These are phyloP conservation scores for Buphagus erythrorhynchus DNA, from an alignment of 2,797 vertebrate species.

Conservation along the genomic window DNA sequence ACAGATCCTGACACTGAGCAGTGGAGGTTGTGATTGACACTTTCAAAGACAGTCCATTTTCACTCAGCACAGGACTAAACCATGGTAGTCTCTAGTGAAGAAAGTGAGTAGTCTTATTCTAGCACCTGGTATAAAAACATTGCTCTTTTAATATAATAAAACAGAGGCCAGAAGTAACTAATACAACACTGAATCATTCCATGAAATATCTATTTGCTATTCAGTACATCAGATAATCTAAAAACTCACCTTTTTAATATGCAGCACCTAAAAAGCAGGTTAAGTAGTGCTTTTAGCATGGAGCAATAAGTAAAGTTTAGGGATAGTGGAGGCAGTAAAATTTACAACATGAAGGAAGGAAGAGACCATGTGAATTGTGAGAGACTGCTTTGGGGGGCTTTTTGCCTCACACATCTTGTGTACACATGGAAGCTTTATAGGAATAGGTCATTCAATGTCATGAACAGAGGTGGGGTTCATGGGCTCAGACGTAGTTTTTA, in stretches of 20 bases:
- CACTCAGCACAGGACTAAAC: background rate
- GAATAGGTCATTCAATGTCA: background rate
- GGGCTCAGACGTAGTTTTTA: background rate
- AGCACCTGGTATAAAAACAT: background rate
- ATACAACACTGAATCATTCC: background rate
- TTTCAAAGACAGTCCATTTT: background rate
- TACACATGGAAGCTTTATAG: background rate
- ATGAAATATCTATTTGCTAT: background rate
- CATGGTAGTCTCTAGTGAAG: fast-evolving
- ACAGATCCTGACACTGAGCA: background rate
- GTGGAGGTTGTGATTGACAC: background rate
- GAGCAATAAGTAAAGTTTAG: background rate
- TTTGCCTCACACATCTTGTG: background rate
- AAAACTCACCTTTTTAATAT: background rate
- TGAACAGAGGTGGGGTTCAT: background rate
- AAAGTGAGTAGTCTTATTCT: background rate
- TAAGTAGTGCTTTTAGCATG: background rate
- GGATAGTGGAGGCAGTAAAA: background rate
- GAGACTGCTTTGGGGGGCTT: background rate
- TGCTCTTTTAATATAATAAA: background rate
- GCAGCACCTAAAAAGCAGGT: background rate
- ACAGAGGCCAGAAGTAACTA: background rate
- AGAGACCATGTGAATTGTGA: background rate
- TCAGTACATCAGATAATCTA: background rate
- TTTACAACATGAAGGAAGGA: background rate